A percentile compares a stretch with the other conserved stretches of the same genome.
Conservation (phyloP, 2,113 vertebrate species). For the Balaenoptera acutorostrata region DNA sequence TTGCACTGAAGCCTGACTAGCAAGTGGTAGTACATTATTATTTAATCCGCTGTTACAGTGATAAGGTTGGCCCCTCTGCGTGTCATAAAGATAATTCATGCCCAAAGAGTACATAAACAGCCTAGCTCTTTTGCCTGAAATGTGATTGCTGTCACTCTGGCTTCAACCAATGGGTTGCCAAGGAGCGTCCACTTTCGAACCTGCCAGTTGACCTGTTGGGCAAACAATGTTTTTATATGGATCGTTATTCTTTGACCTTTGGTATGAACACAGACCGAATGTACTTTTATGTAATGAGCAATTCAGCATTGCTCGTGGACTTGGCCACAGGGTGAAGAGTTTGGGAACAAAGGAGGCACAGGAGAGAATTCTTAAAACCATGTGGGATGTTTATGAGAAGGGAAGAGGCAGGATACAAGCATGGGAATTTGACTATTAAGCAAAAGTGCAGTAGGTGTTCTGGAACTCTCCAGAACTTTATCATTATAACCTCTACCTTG, state of each 20-base stretch:
- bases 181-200: not conserved
- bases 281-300: not conserved
- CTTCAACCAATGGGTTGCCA: conserved; percentile 55
- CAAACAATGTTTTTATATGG: not conserved
- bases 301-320: not conserved
- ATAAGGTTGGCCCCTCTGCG: not conserved
- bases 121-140: not conserved
- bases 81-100: not conserved
- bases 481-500: not conserved
- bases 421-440: not conserved
- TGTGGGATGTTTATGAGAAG: not conserved
- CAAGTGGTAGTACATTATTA: not conserved
- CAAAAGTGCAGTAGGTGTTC: not conserved
- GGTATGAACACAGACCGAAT: not conserved
- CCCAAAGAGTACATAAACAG: not conserved
- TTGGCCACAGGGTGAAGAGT: not conserved
- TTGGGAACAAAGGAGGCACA: not conserved
- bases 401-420: not conserved
- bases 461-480: not conserved
- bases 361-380: not conserved
- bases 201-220: not conserved
- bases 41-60: not conserved
- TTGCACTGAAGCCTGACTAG: not conserved
- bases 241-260: conserved; percentile 44
- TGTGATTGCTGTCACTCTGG: not conserved